Base-by-base conservation (phyloP, 2,113 vertebrate species). In the Suncus etruscus region DNA sequence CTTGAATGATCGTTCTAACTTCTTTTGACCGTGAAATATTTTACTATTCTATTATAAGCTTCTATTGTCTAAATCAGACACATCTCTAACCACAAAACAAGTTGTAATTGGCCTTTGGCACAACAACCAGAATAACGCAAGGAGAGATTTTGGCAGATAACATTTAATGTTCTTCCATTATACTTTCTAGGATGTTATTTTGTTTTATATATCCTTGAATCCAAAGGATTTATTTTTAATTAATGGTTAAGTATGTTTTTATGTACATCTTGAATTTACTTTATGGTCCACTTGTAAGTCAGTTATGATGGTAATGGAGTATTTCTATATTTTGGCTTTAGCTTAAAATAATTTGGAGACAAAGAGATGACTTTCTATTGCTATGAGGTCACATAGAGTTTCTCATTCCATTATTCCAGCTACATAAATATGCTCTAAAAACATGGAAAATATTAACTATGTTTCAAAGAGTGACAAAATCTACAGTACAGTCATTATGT, bases 81-180 rank as follows among this genome's bases (percentile, higher is more conserved):
- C 48, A 91, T 94, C 72, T 93, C 68, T 91, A 93, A 84, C 90
- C 88, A 92, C 90, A 84, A 84, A 96, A 89, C 90, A 90, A 90
- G 94, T 94, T 96, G 77, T 84, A 95, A 93, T 94, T 93, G 86
- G 95, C 88, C 91, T 93, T 95, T 95, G 93, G 95, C 91, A 95
- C 88, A 32, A 77, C 45, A 80, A 50, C 2, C 72, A 22, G 80
- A 90, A 73, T 74, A 86, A 93, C 3, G 1, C 69, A 86, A 86
- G 45, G 68, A 87, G 20, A 84, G 76, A 69, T 92, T 89, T 84
- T 95, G 90, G 88, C 91, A 89, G 47, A 58, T 31, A 91, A 54
- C 83, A 87, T 81, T 91, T 89, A 91, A 78, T 31, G 24, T 91
- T 92, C 50, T 94, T 78, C 50, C 79, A 63, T 80, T 94, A 81